Evolutionary conservation across 2,797 vertebrate species (phyloP).

Genomic region (Podarcis lilfordi): DNA sequence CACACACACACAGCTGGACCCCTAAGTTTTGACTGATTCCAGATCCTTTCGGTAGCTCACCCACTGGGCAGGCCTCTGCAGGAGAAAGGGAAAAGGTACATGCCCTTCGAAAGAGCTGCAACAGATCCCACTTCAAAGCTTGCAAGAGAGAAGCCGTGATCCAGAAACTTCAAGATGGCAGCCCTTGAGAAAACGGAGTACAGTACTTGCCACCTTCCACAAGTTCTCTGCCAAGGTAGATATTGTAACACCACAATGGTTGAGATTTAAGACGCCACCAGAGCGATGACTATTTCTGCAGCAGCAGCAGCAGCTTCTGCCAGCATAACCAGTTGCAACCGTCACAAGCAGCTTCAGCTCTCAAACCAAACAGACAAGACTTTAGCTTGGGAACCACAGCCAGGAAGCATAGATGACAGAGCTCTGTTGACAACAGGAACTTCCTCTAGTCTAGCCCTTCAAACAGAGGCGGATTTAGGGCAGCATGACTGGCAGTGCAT

Average conservation of each 20-base stretch:
- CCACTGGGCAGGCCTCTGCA: neutral
- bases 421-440: neutral
- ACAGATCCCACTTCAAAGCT: neutral
- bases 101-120: neutral
- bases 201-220: neutral
- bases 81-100: neutral
- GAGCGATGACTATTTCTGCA: neutral
- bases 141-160: neutral
- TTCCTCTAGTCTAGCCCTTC: neutral
- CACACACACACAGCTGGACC: too few relatives aligned
- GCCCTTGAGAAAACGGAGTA: neutral
- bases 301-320: neutral
- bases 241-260: neutral
- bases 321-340: too few relatives aligned
- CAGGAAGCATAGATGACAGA: neutral
- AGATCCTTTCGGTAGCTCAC: neutral
- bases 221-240: neutral
- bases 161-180: neutral
- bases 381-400: neutral
- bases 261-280: neutral
- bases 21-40: neutral
- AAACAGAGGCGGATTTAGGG: too few relatives aligned
- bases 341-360: neutral
- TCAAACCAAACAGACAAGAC: neutral
- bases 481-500: too few relatives aligned